Base-by-base conservation (phyloP, 2,113 vertebrate species). In the Malurus alboscapulatus region DNA sequence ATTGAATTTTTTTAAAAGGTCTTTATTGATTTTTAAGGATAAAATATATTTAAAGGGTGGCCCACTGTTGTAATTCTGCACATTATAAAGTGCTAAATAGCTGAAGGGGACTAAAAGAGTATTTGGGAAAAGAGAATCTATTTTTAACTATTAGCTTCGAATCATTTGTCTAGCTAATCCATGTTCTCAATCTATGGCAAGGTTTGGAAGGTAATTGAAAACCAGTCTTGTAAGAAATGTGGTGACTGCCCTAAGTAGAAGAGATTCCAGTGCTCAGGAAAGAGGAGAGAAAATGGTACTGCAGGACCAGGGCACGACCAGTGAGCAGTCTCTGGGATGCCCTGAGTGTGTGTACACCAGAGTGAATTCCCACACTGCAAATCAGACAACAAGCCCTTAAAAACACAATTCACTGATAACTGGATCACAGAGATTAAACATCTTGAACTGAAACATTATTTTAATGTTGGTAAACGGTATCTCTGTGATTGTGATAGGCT, bases 131-230 rank as follows among this genome's bases (percentile, higher is more conserved):
- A 93, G 79, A 82, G 72, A 96, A 96, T 96, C 88, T 96, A 95
- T 96, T 96, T 97, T 97, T 96, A 92, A 97, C 95, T 93, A 96
- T 96, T 95, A 96, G 40, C 47, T 96, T 93, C 94, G 91, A 96
- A 95, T 81, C 73, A 91, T 81, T 95, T 92, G 89, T 94, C 82
- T 78, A 57, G 47, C 90, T 58, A 81, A 95, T 94, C 82, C 87
- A 78, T 90, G 76, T 87, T 96, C 92, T 92, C 85, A 95, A 78
- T 96, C 94, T 82, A 73, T 44, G 32, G 73, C 40, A 84, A 21
- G 40, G 67, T 94, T 88, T 93, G 67, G 47, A 69, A 95, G 47
- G 69, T 88, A 96, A 93, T 65, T 96, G 86, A 97, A 97, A 97
- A 92, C 82, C 53, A 68, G 55, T 22, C 73, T 85, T 85, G 66